Percentiles rank a stretch among this genome's conserved stretches.
These are phyloP conservation scores for Tragelaphus buxtoni DNA, from an alignment of 2,113 vertebrate genomes.

Conservation along the genomic window DNA sequence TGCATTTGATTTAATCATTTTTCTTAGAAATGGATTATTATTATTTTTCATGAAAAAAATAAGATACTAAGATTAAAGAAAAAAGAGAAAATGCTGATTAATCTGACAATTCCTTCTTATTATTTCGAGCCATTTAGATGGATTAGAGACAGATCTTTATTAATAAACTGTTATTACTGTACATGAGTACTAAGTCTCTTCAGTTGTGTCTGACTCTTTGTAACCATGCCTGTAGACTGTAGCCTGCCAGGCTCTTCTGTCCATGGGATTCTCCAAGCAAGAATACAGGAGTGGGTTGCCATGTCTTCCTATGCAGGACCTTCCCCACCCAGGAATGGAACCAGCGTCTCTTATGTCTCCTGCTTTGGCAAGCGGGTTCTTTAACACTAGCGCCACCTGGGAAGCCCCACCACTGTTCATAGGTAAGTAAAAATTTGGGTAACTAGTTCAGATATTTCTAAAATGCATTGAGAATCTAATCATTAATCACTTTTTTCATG, in stretches of 20 bases:
- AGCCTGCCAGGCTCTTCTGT: neutral
- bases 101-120: neutral
- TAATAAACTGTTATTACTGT: neutral
- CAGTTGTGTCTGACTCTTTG: neutral
- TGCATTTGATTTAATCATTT: neutral
- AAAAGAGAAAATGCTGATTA: neutral
- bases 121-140: neutral
- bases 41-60: neutral
- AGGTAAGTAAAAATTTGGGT: neutral
- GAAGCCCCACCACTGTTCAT: neutral
- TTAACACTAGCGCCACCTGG: neutral
- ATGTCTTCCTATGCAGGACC: neutral
- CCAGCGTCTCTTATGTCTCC: neutral
- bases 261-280: neutral
- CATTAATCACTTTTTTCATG: neutral
- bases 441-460: neutral
- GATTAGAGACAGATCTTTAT: neutral
- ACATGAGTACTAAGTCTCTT: fast-evolving
- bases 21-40: neutral
- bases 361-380: neutral
- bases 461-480: neutral
- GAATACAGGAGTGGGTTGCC: neutral
- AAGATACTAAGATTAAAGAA: neutral
- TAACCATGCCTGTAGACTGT: neutral
- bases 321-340: neutral